These are phyloP conservation scores for Fabriciana adippe DNA, from an alignment of 2,888 invertebrate species.

Conservation along the genomic window DNA sequence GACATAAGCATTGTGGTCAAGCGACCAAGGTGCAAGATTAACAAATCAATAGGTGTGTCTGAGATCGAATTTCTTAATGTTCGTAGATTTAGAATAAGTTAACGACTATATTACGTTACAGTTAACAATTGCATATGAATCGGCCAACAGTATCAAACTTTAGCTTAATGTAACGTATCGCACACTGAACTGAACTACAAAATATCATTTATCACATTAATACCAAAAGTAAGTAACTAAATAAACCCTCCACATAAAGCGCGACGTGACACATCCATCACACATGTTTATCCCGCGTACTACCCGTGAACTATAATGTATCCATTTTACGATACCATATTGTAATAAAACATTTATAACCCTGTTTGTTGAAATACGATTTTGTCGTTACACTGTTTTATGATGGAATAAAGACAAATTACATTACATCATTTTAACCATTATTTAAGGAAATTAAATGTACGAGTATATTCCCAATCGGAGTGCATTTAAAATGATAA, in stretches of 20 bases:
- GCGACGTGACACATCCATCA: slow-evolving; percentile 19
- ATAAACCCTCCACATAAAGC: slow-evolving; percentile 16
- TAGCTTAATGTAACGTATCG: neutral
- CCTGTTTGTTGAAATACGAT: slow-evolving; percentile 27
- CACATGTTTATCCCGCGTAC: slow-evolving; percentile 22
- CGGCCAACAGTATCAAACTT: no score
- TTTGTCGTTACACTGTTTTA: slow-evolving; percentile 20
- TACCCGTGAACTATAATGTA: slow-evolving; percentile 25
- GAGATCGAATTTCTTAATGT: no score
- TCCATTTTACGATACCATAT: slow-evolving; percentile 28
- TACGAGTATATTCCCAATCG: neutral
- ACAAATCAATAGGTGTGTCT: no score
- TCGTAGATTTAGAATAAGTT: no score
- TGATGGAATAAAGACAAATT: slow-evolving; percentile 12
- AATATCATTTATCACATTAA: slow-evolving; percentile 1
- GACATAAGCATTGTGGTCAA: no score
- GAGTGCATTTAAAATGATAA: neutral
- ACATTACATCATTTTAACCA: neutral
- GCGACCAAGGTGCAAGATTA: no score
- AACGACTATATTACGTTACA: no score
- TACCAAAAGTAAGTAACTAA: slow-evolving; percentile 11
- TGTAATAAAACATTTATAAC: slow-evolving; percentile 29
- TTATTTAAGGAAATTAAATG: slow-evolving; percentile 14
- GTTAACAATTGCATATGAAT: no score
- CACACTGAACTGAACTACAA: neutral